Conservation (phyloP, 1,140 invertebrate genomes). For the Pollicipes pollicipes region DNA sequence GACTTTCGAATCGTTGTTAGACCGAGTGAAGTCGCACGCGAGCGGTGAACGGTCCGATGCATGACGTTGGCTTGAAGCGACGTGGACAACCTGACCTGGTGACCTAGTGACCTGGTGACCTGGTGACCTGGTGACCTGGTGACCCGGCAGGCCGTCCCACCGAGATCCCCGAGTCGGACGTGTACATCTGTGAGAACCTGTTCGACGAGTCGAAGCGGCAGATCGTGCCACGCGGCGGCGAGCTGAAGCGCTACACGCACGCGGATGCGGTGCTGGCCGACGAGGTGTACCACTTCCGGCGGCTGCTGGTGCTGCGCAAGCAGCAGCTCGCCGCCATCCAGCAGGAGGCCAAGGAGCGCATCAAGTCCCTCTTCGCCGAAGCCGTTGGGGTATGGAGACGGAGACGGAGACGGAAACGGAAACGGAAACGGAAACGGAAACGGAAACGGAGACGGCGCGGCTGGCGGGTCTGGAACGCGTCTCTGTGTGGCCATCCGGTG, state of each 20-base stretch:
- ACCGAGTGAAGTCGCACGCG: no score
- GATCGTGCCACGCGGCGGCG: slow-evolving; percentile 50
- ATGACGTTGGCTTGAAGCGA: no score
- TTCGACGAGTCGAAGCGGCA: slow-evolving; percentile 76
- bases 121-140: no score
- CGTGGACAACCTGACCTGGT: no score
- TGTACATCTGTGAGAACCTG: slow-evolving; percentile 82
- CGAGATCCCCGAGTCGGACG: slow-evolving; percentile 78
- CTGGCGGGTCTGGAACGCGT: no score
- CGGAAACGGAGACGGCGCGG: no score
- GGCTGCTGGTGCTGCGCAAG: slow-evolving; percentile 22
- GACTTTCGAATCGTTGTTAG: no score
- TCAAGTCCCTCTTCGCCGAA: background rate
- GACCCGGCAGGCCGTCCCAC: slow-evolving; percentile 63
- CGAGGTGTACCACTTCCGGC: slow-evolving; percentile 78
- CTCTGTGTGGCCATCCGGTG: no score
- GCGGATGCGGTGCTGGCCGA: slow-evolving; percentile 68
- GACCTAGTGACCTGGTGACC: no score
- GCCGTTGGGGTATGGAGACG: background rate
- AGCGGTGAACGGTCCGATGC: no score
- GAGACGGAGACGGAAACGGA: no score
- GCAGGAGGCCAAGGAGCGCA: background rate
- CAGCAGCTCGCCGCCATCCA: background rate
- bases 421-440: no score
- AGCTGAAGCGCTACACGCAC: slow-evolving; percentile 62